Percentiles rank a stretch among this genome's conserved stretches.
Evolutionary conservation across 2,113 vertebrate genomes (phyloP).

Genomic region (Xenopus laevis): DNA sequence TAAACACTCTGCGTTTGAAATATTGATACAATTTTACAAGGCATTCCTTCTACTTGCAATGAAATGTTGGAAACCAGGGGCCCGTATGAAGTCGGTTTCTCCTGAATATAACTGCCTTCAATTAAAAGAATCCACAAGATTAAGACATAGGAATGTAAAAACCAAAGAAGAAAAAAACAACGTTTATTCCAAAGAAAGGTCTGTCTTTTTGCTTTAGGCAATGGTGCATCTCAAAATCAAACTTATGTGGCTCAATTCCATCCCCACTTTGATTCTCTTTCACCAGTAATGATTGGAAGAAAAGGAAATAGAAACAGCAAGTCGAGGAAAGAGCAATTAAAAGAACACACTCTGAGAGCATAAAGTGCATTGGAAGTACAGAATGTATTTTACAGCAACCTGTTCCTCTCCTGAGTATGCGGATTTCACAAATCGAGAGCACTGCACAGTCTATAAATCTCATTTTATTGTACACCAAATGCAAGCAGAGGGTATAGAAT

Average conservation of each 20-base stretch:
- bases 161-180: constrained; percentile 3
- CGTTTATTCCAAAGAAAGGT: constrained; percentile 7
- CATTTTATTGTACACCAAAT: neutral
- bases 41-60: constrained; percentile 1
- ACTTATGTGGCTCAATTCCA: neutral
- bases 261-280: neutral
- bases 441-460: constrained; percentile 5
- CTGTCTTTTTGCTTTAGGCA: constrained; percentile 4
- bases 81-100: neutral
- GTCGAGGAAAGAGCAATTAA: neutral
- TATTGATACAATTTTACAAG: constrained; percentile 29
- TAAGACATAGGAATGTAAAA: neutral
- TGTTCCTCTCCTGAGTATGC: too few species aligned
- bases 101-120: constrained; percentile 20
- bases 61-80: constrained; percentile 27
- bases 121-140: constrained; percentile 22
- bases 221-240: neutral
- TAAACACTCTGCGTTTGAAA: constrained; percentile 26
- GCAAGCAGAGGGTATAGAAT: neutral
- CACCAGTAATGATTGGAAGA: neutral
- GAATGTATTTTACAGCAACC: too few species aligned
- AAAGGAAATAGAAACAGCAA: neutral
- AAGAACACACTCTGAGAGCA: neutral
- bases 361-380: too few species aligned
- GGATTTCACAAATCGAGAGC: too few species aligned